Percentiles rank a stretch among this genome's conserved stretches.
Evolutionary conservation across 2,888 invertebrate species (phyloP).

Genomic region (Sabatieria punctata): DNA sequence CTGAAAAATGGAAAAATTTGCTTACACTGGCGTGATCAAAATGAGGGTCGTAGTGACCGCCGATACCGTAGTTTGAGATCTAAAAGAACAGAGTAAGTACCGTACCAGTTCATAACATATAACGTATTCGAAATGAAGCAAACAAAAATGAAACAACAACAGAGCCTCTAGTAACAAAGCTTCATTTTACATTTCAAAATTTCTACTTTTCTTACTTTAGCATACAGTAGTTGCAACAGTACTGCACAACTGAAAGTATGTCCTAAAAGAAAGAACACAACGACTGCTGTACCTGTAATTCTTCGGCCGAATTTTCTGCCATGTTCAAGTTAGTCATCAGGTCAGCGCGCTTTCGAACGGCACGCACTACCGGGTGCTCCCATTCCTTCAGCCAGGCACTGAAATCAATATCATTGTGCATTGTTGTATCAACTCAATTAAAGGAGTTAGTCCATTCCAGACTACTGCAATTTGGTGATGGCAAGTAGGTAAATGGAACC

Average conservation of each 20-base stretch:
- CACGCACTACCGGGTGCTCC: conserved; percentile 55
- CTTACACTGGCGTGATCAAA: conserved; percentile 50
- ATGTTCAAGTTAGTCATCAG: conserved; percentile 71
- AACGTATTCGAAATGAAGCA: no score
- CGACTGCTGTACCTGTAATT: conserved; percentile 50
- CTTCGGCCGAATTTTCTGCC: conserved; percentile 77
- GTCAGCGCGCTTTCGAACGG: conserved; percentile 57
- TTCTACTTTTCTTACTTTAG: no score
- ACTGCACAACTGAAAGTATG: no score
- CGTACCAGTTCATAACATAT: no score
- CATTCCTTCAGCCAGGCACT: conserved; percentile 75
- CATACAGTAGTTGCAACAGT: no score
- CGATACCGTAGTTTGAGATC: conserved; percentile 94
- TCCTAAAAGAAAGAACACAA: background rate
- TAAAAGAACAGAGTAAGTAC: conserved; percentile 21
- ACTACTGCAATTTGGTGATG: no score
- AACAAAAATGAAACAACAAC: no score
- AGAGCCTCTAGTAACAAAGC: no score
- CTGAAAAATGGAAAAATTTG: conserved; percentile 9
- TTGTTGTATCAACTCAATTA: background rate
- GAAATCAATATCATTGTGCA: conserved; percentile 12
- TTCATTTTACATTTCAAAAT: no score
- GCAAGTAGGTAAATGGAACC: no score
- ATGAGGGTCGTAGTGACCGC: conserved; percentile 98
- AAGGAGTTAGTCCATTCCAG: no score